Evolutionary conservation across 2,113 vertebrate species (phyloP), one percentile per base, ranked within the genome.

Genomic region (Ondatra zibethicus): DNA sequence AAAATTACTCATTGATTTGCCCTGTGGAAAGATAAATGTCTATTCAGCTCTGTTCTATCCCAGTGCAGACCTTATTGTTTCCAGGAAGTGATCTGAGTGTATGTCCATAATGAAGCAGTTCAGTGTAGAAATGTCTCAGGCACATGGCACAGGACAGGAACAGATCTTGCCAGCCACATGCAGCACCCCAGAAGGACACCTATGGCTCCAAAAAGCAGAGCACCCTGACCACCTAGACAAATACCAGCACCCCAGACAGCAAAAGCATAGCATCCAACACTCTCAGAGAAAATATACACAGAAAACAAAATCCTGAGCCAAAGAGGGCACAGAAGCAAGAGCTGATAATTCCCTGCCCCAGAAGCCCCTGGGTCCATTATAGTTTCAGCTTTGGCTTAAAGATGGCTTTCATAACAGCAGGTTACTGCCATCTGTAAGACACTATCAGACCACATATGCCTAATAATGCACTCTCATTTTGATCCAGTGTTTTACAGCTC

Each of bases 1-100:
- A 95, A 97, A 98, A 81, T 97, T 97, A 93, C 84, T 97, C 91
- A 97, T 78, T 96, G 93, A 98, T 95, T 98, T 97, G 72, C 14
- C 88, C 93, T 61, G 84, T 84, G 97, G 93, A 94, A 98, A 97
- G 96, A 97, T 95, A 98, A 98, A 98, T 92, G 31, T 70, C 80
- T 92, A 92, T 94, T 96, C 92, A 80, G 52, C 78, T 96, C 89
- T 88, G 76, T 75, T 95, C 93, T 39, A 1, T 4, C 72, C 87
- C 80, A 75, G 36, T 45, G 68, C 9, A 16, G 94, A 58, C 58
- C 78, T 97, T 93, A 84, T 25, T 94, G 36, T 91, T 97, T 95
- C 75, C 21, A 96, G 92, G 7, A 94, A 96, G 95, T 88, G 47
- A 89, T 9, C 85, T n/a, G 76, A 96, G 88, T 3, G 10, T 73